A percentile compares a stretch with the other conserved stretches of the same genome.
phyloP scores from a whole-genome alignment of 92 coral and sea anemone species.

The Zoanthus solanderi region DNA sequence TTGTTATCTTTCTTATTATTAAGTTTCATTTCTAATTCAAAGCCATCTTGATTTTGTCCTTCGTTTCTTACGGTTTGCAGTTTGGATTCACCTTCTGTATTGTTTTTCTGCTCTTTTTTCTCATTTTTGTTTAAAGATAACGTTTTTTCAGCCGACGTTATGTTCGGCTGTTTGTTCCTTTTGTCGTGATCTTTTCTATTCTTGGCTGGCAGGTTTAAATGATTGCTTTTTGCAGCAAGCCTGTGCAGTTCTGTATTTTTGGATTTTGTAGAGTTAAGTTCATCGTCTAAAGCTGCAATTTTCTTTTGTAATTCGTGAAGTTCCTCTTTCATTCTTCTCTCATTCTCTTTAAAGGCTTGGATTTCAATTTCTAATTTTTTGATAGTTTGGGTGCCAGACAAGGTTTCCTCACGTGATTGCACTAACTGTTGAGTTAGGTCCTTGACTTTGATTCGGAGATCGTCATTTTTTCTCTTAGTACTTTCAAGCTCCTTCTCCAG shows the following conservation, averaged over 20 bases:
- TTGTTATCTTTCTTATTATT: background rate
- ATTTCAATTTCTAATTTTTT: slow-evolving; percentile 64
- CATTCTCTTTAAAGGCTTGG: slow-evolving; percentile 49
- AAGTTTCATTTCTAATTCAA: background rate
- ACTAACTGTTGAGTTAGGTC: slow-evolving; percentile 6
- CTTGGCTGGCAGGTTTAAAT: background rate
- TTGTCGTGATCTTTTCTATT: background rate
- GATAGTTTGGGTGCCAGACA: slow-evolving; percentile 63
- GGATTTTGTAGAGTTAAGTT: background rate
- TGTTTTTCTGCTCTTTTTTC: background rate
- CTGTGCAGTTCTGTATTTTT: slow-evolving; percentile 18
- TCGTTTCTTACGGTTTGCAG: background rate
- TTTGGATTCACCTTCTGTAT: background rate
- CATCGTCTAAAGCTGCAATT: background rate
- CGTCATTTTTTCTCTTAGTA: background rate
- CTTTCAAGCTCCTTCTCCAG: slow-evolving; percentile 5
- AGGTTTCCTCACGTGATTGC: slow-evolving; percentile 36
- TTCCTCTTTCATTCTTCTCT: background rate
- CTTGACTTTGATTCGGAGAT: slow-evolving; percentile 25
- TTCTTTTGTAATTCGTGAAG: slow-evolving; percentile 8
- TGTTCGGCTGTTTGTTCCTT: slow-evolving; percentile 9
- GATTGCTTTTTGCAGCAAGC: background rate
- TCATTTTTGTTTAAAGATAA: background rate
- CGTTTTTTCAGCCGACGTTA: background rate
- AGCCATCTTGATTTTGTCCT: background rate